A percentile compares a stretch with the other conserved stretches of the same genome.
Conservation (phyloP, 2,888 invertebrate genomes). For the Caenorhabditis wallacei region DNA sequence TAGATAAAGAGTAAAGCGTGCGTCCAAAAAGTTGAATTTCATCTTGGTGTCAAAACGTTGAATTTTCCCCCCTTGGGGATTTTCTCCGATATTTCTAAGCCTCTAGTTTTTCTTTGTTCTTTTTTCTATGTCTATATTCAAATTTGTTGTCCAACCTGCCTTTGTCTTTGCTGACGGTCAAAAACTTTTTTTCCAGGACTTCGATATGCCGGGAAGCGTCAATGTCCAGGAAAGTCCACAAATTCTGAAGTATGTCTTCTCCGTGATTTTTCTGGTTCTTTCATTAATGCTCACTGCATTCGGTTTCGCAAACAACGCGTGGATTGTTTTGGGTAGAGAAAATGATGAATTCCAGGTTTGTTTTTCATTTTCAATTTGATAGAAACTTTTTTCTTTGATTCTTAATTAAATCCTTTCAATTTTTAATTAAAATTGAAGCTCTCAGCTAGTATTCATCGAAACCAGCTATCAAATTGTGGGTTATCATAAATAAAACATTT, state of each 20-base stretch:
- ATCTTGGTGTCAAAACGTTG: conserved; percentile 32
- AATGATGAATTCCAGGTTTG: conserved; percentile 54
- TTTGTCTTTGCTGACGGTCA: background rate
- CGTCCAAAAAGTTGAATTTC: conserved; percentile 27
- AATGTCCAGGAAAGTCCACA: conserved; percentile 20
- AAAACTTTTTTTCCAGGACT: conserved; percentile 6
- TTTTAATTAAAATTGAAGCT: background rate
- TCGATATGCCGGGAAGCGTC: conserved; percentile 47
- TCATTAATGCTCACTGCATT: conserved; percentile 46
- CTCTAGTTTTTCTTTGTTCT: conserved; percentile 3
- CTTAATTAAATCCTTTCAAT: too few relatives aligned
- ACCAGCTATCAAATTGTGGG: too few relatives aligned
- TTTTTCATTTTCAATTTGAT: background rate
- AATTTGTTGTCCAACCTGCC: background rate
- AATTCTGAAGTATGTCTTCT: conserved; percentile 29
- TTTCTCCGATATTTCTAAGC: conserved; percentile 4
- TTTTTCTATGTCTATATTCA: conserved; percentile 2
- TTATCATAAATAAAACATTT: too few relatives aligned
- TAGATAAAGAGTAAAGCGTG: conserved; percentile 2
- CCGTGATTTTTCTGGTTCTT: conserved; percentile 33
- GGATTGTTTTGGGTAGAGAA: conserved; percentile 32
- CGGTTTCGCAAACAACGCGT: conserved; percentile 55
- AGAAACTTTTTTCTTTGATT: background rate
- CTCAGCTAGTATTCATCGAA: too few relatives aligned
- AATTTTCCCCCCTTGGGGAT: conserved; percentile 18